Base-by-base conservation (phyloP, 35 echinoderm and acorn worm genomes). In the Stichopus chloronotus region DNA sequence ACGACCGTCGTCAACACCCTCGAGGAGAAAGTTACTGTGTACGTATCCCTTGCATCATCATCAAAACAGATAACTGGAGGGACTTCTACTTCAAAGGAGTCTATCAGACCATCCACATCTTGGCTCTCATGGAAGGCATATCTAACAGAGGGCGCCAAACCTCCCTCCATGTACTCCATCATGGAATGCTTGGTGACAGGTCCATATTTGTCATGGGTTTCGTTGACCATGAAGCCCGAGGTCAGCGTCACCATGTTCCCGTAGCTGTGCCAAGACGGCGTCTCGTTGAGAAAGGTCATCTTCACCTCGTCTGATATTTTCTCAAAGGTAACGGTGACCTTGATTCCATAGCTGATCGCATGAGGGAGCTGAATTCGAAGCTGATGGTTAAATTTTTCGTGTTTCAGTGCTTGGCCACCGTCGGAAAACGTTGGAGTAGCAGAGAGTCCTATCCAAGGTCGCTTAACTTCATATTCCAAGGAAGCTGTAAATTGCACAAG, bases 331-430 rank as follows among this genome's bases (percentile, higher is more conserved):
- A 94, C 23, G 1, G 78, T 86, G n/a, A 96, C 25, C 10, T 87
- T n/a, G 6, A 96, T 76, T 8, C 92, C 95, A 76, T 72, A 83
- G 74, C 85, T 96, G 53, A 82, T 22, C 7, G 92, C 88, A 61
- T 96, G 88, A 22, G 95, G 79, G 55, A 87, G 20, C 12, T 60
- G 52, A 4, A 96, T 2, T 2, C 17, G 13, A 43, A 85, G 63
- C 6, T 86, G 11, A 16, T 94, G 90, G 55, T 87, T 52, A 5
- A 96, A 77, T 58, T 91, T 92, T 78, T 96, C 95, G 92, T 96
- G 95, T 78, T 94, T 96, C 59, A 96, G 55, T 8, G 78, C 59
- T 79, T 78, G 63, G 10, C 88, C 69, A 13, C 19, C 13, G 58
- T 96, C 92, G 30, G 95, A 96, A 83, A 96, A 96, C 7, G 92